Evolutionary conservation across 1,140 invertebrate genomes (phyloP).

Genomic region (Periplaneta americana): DNA sequence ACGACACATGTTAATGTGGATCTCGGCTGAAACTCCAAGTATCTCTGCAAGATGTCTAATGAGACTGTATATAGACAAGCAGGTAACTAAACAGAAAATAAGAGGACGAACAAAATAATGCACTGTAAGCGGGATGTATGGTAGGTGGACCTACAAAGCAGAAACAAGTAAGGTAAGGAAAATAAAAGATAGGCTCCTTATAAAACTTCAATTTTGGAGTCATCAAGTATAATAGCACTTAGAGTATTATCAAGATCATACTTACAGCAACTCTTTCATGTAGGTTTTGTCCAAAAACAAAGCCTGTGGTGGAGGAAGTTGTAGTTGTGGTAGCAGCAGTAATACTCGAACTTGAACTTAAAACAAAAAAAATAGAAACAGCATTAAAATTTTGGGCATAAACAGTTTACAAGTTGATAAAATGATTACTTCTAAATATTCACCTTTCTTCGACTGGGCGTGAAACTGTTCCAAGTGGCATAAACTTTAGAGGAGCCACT

Average conservation of each 20-base stretch:
- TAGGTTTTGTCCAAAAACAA: constrained; percentile 90
- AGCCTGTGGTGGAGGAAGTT: constrained; percentile 38
- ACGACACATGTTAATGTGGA: too few species aligned
- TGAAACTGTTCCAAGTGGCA: background rate
- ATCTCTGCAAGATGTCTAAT: too few species aligned
- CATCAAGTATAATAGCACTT: too few species aligned
- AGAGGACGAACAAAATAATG: too few species aligned
- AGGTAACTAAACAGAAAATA: too few species aligned
- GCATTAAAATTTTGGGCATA: background rate
- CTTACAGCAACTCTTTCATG: constrained; percentile 66
- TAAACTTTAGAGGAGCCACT: background rate
- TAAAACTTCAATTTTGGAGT: background rate
- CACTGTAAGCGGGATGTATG: too few species aligned
- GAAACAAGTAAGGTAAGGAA: background rate
- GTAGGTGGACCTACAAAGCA: too few species aligned
- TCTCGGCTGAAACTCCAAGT: too few species aligned
- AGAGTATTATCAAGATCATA: too few species aligned
- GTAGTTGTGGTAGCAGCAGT: background rate
- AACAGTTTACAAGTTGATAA: background rate
- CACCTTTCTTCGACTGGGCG: background rate
- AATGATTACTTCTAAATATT: background rate
- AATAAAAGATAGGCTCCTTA: background rate
- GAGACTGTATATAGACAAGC: too few species aligned
- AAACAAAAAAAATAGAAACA: background rate
- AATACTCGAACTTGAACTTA: background rate